Conservation (phyloP, 2,113 vertebrate species). For the Brienomyrus brachyistius region DNA sequence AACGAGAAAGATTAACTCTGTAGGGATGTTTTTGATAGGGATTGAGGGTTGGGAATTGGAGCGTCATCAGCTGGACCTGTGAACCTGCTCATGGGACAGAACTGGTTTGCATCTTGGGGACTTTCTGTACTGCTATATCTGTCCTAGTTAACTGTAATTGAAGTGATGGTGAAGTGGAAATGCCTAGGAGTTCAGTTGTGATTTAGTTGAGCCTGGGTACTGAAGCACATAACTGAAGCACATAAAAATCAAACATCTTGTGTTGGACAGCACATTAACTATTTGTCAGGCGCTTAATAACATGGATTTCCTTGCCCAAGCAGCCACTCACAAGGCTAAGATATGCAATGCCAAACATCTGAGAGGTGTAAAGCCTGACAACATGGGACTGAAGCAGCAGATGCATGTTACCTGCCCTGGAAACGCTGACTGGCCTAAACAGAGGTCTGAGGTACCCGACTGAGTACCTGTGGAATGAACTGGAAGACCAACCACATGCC, state of each 20-base stretch:
- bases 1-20: background rate
- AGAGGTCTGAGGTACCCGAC: background rate
- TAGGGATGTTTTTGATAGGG: background rate
- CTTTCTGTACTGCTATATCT: background rate
- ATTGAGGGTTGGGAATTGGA: background rate
- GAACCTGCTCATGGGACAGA: background rate
- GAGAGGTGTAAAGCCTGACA: background rate
- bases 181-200: background rate
- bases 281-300: background rate
- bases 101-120: background rate
- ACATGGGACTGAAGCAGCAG: background rate
- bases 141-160: background rate
- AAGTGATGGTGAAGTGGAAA: background rate
- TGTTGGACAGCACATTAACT: background rate
- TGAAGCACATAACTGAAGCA: background rate
- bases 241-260: background rate
- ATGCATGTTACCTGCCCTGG: background rate
- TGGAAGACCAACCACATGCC: background rate
- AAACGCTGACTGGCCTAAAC: background rate
- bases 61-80: background rate
- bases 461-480: background rate
- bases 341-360: background rate
- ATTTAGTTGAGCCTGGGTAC: background rate
- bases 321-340: background rate
- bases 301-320: background rate